These are phyloP conservation scores for Scarus forsteni DNA, from an alignment of 2,797 vertebrate species.

Conservation along the genomic window DNA sequence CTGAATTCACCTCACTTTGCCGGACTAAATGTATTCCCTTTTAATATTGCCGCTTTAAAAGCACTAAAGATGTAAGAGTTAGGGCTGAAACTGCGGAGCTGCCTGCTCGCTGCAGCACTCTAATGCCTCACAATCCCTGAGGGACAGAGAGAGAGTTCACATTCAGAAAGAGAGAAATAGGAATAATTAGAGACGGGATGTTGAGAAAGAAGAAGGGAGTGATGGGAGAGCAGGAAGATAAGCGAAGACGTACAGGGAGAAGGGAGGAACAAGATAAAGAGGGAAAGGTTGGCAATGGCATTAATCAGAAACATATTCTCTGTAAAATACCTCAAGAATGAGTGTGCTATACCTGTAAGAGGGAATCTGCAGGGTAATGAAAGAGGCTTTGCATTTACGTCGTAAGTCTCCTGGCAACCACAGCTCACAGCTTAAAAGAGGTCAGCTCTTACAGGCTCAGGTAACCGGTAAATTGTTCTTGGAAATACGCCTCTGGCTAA, in stretches of 20 bases:
- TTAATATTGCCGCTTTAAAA: constrained; percentile 34
- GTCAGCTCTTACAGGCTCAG: constrained; percentile 5
- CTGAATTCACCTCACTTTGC: constrained; percentile 22
- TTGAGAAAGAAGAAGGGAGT: background rate
- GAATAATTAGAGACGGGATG: constrained; percentile 18
- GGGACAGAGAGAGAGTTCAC: constrained; percentile 25
- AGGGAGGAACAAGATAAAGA: constrained; percentile 2
- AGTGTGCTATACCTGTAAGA: background rate
- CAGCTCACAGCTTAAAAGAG: constrained; percentile 2
- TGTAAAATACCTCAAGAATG: background rate
- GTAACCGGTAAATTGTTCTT: background rate
- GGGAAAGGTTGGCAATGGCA: background rate
- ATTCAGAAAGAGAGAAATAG: constrained; percentile 11
- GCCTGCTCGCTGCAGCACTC: constrained; percentile 26
- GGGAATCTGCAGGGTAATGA: background rate
- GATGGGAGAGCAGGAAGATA: background rate
- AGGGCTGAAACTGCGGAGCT: constrained; percentile 18
- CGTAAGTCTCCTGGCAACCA: constrained; percentile 25
- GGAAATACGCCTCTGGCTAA: too few relatives aligned
- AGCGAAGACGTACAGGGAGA: constrained; percentile 3
- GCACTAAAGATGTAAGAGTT: constrained; percentile 29
- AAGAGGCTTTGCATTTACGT: constrained; percentile 6
- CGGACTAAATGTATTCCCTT: constrained; percentile 27
- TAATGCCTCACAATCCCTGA: constrained; percentile 25
- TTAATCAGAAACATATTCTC: constrained; percentile 1